Base-by-base conservation (phyloP, 2,797 vertebrate genomes). In the Halcyon badia region DNA sequence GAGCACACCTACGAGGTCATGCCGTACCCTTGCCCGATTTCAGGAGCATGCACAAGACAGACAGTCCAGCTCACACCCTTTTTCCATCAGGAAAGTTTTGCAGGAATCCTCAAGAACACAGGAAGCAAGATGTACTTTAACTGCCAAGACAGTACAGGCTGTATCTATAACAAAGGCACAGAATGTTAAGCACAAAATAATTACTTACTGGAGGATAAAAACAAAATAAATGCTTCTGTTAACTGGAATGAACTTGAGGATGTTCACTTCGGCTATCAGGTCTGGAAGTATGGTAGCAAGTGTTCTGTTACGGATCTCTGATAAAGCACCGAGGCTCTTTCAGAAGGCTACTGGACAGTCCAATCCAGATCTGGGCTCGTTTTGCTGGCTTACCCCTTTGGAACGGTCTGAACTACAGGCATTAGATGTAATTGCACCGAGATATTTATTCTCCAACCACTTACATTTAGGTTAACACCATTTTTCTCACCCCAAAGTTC, bases 11-110 rank as follows among this genome's bases (percentile, higher is more conserved):
- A 11, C 26, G 26, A 16, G 56, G 11, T 46, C 60, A 42, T 0
- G 1, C 46, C 9, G 2, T 3, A 12, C 17, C 18, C 30, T 10
- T 13, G 3, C 30, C 3, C 2, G 1, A 2, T 14, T 66, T 42
- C 37, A 42, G 41, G 26, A 4, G 6, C 46, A 5, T 3, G 9
- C 30, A 30, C 22, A 46, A 9, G 10, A 26, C 5, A 49, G 7
- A 4, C 26, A 8, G 24, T 7, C 14, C 26, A 12, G 62, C 13
- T 78, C 72, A 26, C 0, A 6, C 5, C 5, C 30, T 11, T 30
- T 41, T 25, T 41, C 21, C 22, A 16, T 35, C 2, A 0, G 5
- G 6, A 11, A 86, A 77, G 56, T 35, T 65, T 51, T 57, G 5
- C 25, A 66, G 9, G 18, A 51, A 21, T 33, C 52, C 33, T 62